Percentiles rank a stretch among this genome's conserved stretches.
Conservation (phyloP, 1,140 invertebrate species). For the Drosophila teissieri region DNA sequence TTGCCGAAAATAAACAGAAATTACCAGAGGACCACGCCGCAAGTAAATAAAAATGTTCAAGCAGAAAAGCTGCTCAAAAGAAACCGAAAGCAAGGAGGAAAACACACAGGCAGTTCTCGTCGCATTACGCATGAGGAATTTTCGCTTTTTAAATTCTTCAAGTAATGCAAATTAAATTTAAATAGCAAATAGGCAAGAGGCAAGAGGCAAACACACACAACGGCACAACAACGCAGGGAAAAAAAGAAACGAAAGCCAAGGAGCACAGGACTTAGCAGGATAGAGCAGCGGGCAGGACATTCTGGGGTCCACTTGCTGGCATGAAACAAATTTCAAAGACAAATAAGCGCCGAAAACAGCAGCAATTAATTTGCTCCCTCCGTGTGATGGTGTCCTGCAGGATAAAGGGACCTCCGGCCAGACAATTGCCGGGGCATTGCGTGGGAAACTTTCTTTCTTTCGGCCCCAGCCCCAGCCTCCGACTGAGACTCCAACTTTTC, state of each 20-base stretch:
- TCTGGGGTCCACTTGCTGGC: constrained; percentile 45
- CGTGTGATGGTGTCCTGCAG: constrained; percentile 46
- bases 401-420: constrained; percentile 43
- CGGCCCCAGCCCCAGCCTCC: constrained; percentile 10
- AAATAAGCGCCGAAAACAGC: constrained; percentile 83
- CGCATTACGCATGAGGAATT: constrained; percentile 75
- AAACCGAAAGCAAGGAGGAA: constrained; percentile 35
- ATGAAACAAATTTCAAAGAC: constrained; percentile 83
- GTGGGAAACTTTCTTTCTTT: constrained; percentile 54
- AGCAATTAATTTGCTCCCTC: constrained; percentile 78
- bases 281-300: constrained; percentile 34
- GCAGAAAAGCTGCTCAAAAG: constrained; percentile 78
- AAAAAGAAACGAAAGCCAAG: constrained; percentile 14
- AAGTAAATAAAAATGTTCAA: constrained; percentile 82
- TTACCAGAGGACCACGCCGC: constrained; percentile 54
- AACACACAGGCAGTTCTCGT: constrained; percentile 21
- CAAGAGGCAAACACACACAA: constrained; percentile 56
- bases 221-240: constrained; percentile 14
- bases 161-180: constrained; percentile 84
- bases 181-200: constrained; percentile 81
- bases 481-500: constrained; percentile 55
- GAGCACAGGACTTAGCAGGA: constrained; percentile 2
- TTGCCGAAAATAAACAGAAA: constrained; percentile 80
- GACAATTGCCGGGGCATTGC: constrained; percentile 63
- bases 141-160: constrained; percentile 81